Evolutionary conservation across 2,113 vertebrate species (phyloP).

Genomic region (Herpetotheres cachinnans): DNA sequence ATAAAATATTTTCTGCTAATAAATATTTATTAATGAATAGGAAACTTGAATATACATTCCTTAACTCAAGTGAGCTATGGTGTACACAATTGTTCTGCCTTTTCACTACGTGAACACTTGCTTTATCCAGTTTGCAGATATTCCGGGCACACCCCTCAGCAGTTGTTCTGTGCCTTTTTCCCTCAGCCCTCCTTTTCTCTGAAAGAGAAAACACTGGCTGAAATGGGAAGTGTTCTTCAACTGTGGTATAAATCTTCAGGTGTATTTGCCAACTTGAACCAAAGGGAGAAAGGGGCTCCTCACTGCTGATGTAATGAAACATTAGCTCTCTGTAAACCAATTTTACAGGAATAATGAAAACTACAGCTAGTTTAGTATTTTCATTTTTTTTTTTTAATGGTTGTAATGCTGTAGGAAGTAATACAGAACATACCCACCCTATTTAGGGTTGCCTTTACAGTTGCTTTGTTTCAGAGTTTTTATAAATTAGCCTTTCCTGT

Average conservation of each 20-base stretch:
- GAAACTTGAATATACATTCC: neutral
- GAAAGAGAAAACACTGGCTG: neutral
- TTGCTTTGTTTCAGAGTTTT: conserved; percentile 74
- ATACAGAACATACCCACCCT: neutral
- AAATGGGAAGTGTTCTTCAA: neutral
- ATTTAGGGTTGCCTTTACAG: conserved; percentile 23
- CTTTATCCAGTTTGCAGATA: neutral
- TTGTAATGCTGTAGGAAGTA: neutral
- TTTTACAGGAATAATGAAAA: neutral
- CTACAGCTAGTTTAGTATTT: neutral
- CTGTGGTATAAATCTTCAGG: conserved; percentile 19
- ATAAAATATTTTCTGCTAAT: neutral
- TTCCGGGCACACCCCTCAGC: neutral
- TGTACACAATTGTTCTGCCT: neutral
- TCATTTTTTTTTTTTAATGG: neutral
- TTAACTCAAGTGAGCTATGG: neutral
- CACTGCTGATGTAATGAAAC: neutral
- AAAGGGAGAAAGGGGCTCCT: neutral
- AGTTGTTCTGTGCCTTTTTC: neutral
- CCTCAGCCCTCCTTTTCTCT: neutral
- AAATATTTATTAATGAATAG: neutral
- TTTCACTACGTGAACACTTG: neutral
- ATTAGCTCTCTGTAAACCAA: neutral
- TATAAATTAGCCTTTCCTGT: conserved; percentile 73
- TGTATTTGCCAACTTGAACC: conserved; percentile 2